Evolutionary conservation across 2,797 vertebrate genomes (phyloP), one percentile per base, ranked within the genome.

Genomic region (Astyanax mexicanus): DNA sequence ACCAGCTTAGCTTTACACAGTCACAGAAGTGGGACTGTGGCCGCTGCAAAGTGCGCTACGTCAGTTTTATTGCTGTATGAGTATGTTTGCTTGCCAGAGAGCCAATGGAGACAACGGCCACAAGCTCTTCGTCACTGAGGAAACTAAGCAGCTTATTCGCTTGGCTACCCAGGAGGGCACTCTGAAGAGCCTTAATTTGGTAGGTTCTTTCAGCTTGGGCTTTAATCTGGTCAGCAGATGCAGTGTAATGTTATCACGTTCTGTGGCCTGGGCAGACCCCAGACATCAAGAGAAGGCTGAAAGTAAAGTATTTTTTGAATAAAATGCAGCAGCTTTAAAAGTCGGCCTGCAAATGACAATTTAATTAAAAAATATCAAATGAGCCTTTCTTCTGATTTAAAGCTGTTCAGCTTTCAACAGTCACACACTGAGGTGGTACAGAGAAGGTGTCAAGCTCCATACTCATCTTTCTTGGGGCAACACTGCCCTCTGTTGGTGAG

Each of bases 401-500:
- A 61, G 35, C 57, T 6, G 2, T 60, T 4, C 9, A n/a, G 25
- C 10, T 5, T 0, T 27, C 25, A 60, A 11, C 15, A 10, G 15
- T 11, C 35, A n/a, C 4, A 21, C 27, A 54, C 32, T 17, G n/a
- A 35, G 57, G 21, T 38, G 57, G 21, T 38, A 42, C n/a, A 29
- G 19, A 10, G n/a, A 51, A 1, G 47, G 4, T 15, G 25, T 6
- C 1, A 13, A 13, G 23, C 55, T 3, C 7, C 38, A 17, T 29
- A 6, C 11, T 40, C 15, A 12, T 69, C 9, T 45, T 75, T 45
- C 19, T 29, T 49, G 21, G 15, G 27, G n/a, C 37, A 76, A 67
- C 69, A 74, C 75, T 35, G 49, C 80, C 80, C 58, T 58, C 83
- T 78, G 54, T 29, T 64, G 83, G 29, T 25, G 13, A 25, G 17